Conservation (phyloP, 1,140 invertebrate genomes). For the Eupeodes corollae region DNA sequence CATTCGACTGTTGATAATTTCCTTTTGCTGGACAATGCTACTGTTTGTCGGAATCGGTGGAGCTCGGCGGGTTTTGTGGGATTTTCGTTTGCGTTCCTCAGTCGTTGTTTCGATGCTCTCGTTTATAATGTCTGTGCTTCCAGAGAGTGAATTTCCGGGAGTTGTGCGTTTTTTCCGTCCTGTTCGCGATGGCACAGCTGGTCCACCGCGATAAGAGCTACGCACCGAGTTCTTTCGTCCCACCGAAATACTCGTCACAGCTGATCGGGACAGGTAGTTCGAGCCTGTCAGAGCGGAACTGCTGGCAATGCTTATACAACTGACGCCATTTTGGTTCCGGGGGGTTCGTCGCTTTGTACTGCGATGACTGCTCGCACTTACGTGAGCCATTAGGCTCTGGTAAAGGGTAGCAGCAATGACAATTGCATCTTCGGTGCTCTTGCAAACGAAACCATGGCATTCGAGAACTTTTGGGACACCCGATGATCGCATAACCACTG, state of each 20-base stretch:
- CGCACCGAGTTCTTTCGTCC: constrained; percentile 30
- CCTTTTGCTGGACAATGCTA: background rate
- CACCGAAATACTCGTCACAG: constrained; percentile 10
- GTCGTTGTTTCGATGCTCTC: constrained; percentile 32
- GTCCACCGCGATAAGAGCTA: constrained; percentile 16
- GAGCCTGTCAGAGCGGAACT: constrained; percentile 38
- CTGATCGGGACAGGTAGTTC: constrained; percentile 33
- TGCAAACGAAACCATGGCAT: constrained; percentile 84
- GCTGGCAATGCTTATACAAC: constrained; percentile 53
- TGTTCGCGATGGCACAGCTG: constrained; percentile 39
- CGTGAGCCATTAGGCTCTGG: constrained; percentile 69
- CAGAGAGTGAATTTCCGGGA: constrained; percentile 45
- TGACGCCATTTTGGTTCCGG: constrained; percentile 56
- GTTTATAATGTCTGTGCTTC: constrained; percentile 43
- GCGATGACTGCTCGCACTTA: constrained; percentile 39
- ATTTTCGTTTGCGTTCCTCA: constrained; percentile 32
- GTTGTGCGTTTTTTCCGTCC: constrained; percentile 45
- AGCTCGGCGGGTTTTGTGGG: constrained; percentile 31
- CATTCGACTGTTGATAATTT: no score
- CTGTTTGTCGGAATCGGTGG: constrained; percentile 25
- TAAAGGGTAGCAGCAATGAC: constrained; percentile 82
- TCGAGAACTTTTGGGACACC: constrained; percentile 66
- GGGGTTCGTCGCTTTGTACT: constrained; percentile 40
- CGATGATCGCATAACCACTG: constrained; percentile 76
- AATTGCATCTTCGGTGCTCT: constrained; percentile 75